Base-by-base conservation (phyloP, 2,113 vertebrate genomes). In the Pontoporia blainvillei region DNA sequence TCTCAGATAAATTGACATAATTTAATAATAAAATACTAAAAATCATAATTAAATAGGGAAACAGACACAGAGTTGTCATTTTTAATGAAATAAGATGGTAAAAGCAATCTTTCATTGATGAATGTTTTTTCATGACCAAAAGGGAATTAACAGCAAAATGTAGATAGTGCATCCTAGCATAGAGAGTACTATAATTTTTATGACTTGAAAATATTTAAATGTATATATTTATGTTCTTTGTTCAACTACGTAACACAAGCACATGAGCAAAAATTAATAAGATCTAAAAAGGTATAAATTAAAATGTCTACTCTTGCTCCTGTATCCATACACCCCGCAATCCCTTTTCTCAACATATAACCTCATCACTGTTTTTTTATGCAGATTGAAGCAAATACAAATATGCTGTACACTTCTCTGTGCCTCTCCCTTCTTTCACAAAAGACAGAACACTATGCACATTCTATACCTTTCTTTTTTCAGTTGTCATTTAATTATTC, bases 201-300 rank as follows among this genome's bases (percentile, higher is more conserved):
- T 27, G 54, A 91, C 7, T 69, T 69, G n/a, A 69, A 84, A 87
- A 67, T 57, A 39, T 71, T 87, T 71, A 36, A 61, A 87, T 71
- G 0, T 61, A 59, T 29, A 12, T 69, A 59, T 46, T 36, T 59
- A 34, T 59, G 34, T 46, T 73, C 21, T 52, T 78, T 71, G 64
- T 59, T 90, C 57, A n/a, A 15, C 29, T 91, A 29, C 0, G 10
- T 72, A 36, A 31, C 62, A 54, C 4, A n/a, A 23, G 34, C 31
- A 34, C 8, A 41, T 73, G 6, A 59, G 69, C 6, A 66, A 75
- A 73, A 36, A 73, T 72, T 64, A 61, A 21, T 25, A 39, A 69
- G 8, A 36, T 46, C 49, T 87, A 57, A 44, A 79, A 72, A 36
- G 15, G 34, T 15, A 15, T 41, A 67, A 59, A 69, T 6, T 61